Evolutionary conservation across 2,797 vertebrate species (phyloP).

Genomic region (Sebastolobus alascanus): DNA sequence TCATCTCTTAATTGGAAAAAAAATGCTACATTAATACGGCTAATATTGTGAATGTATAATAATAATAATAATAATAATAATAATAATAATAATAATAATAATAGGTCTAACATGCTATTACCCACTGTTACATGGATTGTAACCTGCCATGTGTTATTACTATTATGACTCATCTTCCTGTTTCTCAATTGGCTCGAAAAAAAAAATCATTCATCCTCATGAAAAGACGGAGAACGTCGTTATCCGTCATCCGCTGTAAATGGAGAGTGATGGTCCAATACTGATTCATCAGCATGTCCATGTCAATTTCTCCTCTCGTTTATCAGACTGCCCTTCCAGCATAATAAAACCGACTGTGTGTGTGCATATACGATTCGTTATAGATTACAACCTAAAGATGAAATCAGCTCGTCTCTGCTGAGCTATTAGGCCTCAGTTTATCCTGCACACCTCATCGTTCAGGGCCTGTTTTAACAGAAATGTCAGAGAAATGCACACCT

Average conservation of each 20-base stretch:
- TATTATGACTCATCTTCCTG: conserved; percentile 47
- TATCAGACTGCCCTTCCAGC: conserved; percentile 64
- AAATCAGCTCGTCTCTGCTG: conserved; percentile 29
- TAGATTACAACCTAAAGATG: conserved; percentile 53
- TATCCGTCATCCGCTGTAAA: conserved; percentile 75
- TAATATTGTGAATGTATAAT: background rate
- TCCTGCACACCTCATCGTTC: background rate
- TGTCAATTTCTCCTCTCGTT: conserved; percentile 66
- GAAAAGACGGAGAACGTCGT: conserved; percentile 56
- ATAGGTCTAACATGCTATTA: background rate
- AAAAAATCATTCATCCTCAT: conserved; percentile 59
- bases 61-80: conserved; percentile 21
- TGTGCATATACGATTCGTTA: conserved; percentile 21
- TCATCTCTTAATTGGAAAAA: background rate
- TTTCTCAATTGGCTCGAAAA: conserved; percentile 48
- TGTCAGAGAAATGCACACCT: background rate
- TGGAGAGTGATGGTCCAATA: conserved; percentile 78
- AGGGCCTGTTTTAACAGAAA: background rate
- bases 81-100: conserved; percentile 15
- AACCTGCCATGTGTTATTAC: conserved; percentile 19
- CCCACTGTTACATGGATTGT: background rate
- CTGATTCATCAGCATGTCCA: conserved; percentile 79
- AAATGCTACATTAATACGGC: background rate
- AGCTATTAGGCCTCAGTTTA: conserved; percentile 6
- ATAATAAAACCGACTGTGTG: conserved; percentile 42